Evolutionary conservation across 2,113 vertebrate genomes (phyloP).

Genomic region (Lasiurus cinereus): DNA sequence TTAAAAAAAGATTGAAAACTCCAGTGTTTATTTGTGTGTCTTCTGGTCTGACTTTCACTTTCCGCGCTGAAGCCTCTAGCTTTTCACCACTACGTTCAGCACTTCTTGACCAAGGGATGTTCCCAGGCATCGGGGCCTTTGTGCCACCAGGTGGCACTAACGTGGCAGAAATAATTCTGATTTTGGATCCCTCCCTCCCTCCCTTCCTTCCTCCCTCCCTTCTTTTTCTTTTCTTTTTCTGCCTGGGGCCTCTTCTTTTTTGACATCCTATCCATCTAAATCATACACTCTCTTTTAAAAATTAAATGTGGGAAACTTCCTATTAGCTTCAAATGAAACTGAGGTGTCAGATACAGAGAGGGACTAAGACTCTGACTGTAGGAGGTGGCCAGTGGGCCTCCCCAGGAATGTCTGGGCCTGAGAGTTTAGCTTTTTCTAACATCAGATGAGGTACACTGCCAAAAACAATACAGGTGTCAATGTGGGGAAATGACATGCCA

Average conservation of each 20-base stretch:
- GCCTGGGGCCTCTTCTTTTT: not conserved
- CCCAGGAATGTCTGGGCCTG: not conserved
- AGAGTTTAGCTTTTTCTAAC: slow-evolving; percentile 10
- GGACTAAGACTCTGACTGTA: not conserved
- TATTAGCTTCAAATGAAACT: not conserved
- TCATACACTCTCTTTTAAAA: not conserved
- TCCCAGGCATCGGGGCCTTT: not conserved
- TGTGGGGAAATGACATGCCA: not conserved
- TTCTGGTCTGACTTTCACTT: slow-evolving; percentile 30
- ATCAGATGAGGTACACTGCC: not conserved
- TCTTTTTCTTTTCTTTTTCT: not conserved
- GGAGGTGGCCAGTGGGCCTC: not conserved
- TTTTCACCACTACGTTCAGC: not conserved
- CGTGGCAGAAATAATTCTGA: not conserved
- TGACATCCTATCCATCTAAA: not conserved
- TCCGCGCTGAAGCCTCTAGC: not conserved
- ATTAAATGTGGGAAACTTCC: not conserved
- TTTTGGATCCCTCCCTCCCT: not conserved
- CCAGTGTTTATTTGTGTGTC: slow-evolving; percentile 48
- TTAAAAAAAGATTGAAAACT: slow-evolving; percentile 71
- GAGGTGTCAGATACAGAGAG: not conserved
- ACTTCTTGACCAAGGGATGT: not conserved
- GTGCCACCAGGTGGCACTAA: not conserved
- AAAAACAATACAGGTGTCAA: no score
- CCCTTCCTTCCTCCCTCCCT: not conserved